Evolutionary conservation across 2,888 invertebrate species (phyloP).

Genomic region (Drosophila imparisetae): DNA sequence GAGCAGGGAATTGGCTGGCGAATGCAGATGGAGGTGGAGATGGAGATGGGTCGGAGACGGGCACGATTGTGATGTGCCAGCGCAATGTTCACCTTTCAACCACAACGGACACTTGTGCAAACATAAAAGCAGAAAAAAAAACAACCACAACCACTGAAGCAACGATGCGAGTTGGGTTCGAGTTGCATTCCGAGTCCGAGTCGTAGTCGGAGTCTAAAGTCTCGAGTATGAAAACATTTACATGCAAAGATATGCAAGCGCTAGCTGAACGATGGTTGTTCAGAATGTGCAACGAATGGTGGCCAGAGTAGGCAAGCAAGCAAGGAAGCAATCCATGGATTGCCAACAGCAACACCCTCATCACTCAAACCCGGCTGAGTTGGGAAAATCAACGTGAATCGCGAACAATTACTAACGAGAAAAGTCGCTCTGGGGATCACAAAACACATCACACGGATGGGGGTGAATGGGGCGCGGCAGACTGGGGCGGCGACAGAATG

Average conservation of each 20-base stretch:
- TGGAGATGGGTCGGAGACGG: neutral
- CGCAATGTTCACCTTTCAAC: constrained; percentile 72
- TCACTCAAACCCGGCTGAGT: constrained; percentile 36
- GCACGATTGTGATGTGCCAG: constrained; percentile 46
- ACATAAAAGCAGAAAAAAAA: constrained; percentile 58
- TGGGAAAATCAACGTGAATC: constrained; percentile 53
- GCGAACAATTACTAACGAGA: constrained; percentile 64
- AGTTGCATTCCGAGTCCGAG: constrained; percentile 13
- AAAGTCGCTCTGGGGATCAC: constrained; percentile 44
- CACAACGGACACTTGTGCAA: constrained; percentile 77
- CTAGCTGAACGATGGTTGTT: constrained; percentile 9
- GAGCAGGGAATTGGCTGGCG: constrained; percentile 26
- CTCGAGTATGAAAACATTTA: constrained; percentile 66
- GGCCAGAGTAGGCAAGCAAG: constrained; percentile 18
- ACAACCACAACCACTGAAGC: constrained; percentile 20
- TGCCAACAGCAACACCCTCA: constrained; percentile 46
- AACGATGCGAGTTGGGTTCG: constrained; percentile 15
- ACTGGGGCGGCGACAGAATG: neutral
- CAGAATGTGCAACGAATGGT: constrained; percentile 20
- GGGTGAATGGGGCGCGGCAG: neutral
- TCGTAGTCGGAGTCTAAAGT: constrained; percentile 21
- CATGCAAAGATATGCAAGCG: constrained; percentile 68
- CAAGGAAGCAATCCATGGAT: constrained; percentile 33
- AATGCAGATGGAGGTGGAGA: neutral
- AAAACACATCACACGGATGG: constrained; percentile 31